These are phyloP conservation scores for Fragum fragum DNA, from an alignment of 2,888 invertebrate genomes.

Conservation along the genomic window DNA sequence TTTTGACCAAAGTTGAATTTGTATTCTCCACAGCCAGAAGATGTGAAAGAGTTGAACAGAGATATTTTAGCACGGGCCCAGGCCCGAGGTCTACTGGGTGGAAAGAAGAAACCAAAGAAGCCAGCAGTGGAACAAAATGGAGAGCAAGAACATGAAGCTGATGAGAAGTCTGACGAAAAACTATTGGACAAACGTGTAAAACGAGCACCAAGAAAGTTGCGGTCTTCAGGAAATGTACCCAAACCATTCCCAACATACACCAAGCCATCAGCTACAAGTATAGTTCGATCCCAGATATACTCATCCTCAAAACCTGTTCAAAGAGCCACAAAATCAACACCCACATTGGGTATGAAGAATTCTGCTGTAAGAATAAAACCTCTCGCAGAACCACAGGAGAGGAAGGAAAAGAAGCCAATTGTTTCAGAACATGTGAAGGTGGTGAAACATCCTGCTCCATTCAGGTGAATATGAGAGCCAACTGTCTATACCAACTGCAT, in stretches of 20 bases:
- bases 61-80: constrained; percentile 81
- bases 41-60: constrained; percentile 81
- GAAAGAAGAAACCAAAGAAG: constrained; percentile 69
- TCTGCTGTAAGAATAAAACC: constrained; percentile 57
- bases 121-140: constrained; percentile 49
- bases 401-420: constrained; percentile 59
- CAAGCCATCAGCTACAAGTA: constrained; percentile 58
- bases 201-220: constrained; percentile 68
- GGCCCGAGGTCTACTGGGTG: constrained; percentile 76
- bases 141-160: constrained; percentile 53
- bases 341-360: constrained; percentile 53
- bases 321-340: constrained; percentile 62
- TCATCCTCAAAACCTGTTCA: constrained; percentile 29
- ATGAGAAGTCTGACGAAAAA: constrained; percentile 58
- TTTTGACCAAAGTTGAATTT: too few species aligned
- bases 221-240: constrained; percentile 52
- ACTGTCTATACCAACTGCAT: constrained; percentile 1
- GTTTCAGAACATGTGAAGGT: constrained; percentile 78
- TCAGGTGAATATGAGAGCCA: constrained; percentile 77
- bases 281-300: constrained; percentile 63
- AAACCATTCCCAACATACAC: constrained; percentile 49
- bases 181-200: constrained; percentile 68
- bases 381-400: constrained; percentile 46
- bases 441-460: constrained; percentile 81
- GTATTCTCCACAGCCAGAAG: constrained; percentile 76